Percentiles rank a stretch among this genome's conserved stretches.
Evolutionary conservation across 92 coral and sea anemone genomes (phyloP).

Genomic region (Phymanthus crucifer): DNA sequence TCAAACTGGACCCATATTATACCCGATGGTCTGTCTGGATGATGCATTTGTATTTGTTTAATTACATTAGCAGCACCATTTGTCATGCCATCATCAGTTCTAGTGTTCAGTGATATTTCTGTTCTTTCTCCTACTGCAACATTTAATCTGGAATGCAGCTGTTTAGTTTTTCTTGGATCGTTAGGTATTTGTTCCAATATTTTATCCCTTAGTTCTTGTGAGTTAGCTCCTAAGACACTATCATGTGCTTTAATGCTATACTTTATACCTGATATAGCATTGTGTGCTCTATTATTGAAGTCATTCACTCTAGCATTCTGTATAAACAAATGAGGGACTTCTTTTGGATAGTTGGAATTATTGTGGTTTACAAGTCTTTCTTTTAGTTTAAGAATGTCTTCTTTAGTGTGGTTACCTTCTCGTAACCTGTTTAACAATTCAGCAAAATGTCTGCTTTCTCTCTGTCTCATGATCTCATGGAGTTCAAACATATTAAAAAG

Average conservation of each 20-base stretch:
- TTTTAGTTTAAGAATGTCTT: constrained; percentile 31
- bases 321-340: too few species aligned
- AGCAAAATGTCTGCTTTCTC: constrained; percentile 48
- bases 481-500: too few species aligned
- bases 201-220: constrained; percentile 46
- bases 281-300: constrained; percentile 46
- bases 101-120: too few species aligned
- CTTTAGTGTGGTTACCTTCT: constrained; percentile 54
- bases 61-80: too few species aligned
- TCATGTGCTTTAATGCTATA: constrained; percentile 39
- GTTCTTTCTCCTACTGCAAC: too few species aligned
- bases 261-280: constrained; percentile 34
- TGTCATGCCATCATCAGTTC: too few species aligned
- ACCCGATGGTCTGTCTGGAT: constrained; percentile 50
- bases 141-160: too few species aligned
- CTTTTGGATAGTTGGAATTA: constrained; percentile 30
- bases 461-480: constrained; percentile 52
- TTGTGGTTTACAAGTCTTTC: constrained; percentile 31
- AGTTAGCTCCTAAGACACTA: constrained; percentile 55
- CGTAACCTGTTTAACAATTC: constrained; percentile 48
- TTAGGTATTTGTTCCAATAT: constrained; percentile 38
- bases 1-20: too few species aligned
- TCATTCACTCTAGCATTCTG: constrained; percentile 46
- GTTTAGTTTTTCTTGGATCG: too few species aligned
- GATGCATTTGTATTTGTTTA: too few species aligned